phyloP scores from a whole-genome alignment of 1,140 invertebrate species.

The Drosophila arizonae region DNA sequence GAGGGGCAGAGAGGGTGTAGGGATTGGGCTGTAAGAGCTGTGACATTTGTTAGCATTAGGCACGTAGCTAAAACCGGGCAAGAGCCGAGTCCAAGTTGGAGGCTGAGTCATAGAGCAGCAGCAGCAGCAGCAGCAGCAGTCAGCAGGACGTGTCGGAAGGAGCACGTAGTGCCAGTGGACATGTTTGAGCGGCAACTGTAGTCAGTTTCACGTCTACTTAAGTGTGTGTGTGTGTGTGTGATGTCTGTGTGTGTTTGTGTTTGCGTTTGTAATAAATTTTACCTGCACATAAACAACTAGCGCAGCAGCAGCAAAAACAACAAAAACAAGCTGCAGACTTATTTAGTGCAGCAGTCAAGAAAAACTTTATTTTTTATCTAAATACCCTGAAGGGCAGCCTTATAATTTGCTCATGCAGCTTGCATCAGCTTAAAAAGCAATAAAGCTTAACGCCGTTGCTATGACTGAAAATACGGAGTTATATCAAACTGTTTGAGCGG shows the following conservation, averaged over 20 bases:
- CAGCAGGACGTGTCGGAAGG: constrained; percentile 44
- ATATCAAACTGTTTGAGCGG: background rate
- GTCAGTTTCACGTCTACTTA: constrained; percentile 10
- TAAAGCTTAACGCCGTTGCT: background rate
- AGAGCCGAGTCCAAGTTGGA: background rate
- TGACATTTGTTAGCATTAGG: constrained; percentile 69
- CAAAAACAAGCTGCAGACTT: constrained; percentile 42
- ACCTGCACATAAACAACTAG: constrained; percentile 56
- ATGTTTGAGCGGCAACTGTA: constrained; percentile 47
- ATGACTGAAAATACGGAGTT: background rate
- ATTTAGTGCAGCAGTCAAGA: constrained; percentile 55
- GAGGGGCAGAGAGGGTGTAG: background rate
- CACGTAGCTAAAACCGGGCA: constrained; percentile 54
- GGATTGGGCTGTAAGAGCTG: constrained; percentile 4
- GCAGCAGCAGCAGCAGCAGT: constrained; percentile 8
- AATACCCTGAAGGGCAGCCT: background rate
- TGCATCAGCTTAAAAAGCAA: background rate
- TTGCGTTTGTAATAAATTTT: constrained; percentile 58
- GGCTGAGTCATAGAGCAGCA: constrained; percentile 8
- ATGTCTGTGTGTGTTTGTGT: background rate
- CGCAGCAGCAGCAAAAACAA: background rate
- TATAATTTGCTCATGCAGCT: background rate
- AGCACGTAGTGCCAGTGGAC: constrained; percentile 58
- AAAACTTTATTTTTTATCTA: constrained; percentile 21
- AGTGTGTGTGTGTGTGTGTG: constrained; percentile 17